Evolutionary conservation across 2,797 vertebrate genomes (phyloP), one percentile per base, ranked within the genome.

Genomic region (Oophaga sylvatica): DNA sequence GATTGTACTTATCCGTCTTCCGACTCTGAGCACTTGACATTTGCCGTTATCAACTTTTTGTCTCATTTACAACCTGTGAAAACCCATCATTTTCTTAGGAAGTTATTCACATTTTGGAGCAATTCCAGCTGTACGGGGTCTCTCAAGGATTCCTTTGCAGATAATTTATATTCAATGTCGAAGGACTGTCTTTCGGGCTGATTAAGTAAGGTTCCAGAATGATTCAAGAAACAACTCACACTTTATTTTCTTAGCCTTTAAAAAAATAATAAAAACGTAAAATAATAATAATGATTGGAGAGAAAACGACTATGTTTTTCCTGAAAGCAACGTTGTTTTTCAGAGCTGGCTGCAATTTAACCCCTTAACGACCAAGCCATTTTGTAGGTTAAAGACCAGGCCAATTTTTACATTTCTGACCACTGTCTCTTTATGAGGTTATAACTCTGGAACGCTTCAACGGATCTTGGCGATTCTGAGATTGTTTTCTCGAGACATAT

Each of bases 221-320:
- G 84, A 65, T 77, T 79, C 17, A 13, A 80, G 17, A 41, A 80
- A 81, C 65, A 62, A 73, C 31, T 53, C 29, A 57, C 53, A 80
- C 5, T 86, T 86, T 68, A n/a, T 80, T 68, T 80, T 31, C n/a
- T 86, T 59, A 86, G 20, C 57, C 22, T 62, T 84, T 84, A 56
- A 77, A 75, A 77, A 59, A 59, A 59, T 2, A 56, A 68, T 45
- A 41, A 41, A 41, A 80, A 70, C 80, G 70, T 22, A n/a, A 41
- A 86, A 35, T 77, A 85, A 85, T 79, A 86, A 86, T 70, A 79
- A 63, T 70, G 19, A 31, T 48, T 57, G 63, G 17, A 20, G 65
- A 80, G 53, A 57, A 57, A 70, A 67, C 60, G 57, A 68, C n/a
- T 80, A 29, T 26, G 20, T 68, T 85, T 79, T 85, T 31, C 29